Conservation (phyloP, 2,113 vertebrate species). For the Alectura lathami region DNA sequence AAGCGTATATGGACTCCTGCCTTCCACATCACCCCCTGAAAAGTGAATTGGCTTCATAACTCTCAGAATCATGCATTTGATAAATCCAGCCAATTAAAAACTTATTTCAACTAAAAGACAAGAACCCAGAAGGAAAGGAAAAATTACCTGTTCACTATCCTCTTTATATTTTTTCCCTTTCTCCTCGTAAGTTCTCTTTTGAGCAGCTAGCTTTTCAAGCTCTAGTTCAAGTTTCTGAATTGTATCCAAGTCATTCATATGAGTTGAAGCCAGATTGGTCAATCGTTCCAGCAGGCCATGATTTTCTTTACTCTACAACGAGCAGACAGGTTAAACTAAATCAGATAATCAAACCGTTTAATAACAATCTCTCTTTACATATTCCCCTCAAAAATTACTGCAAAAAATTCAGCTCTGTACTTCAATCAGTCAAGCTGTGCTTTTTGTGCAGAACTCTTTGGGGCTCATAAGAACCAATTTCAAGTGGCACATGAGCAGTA, state of each 20-base stretch:
- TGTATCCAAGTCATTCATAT: slow-evolving; percentile 77
- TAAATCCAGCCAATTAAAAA: not conserved
- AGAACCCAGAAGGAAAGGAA: not conserved
- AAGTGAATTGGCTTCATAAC: not conserved
- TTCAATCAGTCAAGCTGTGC: not conserved
- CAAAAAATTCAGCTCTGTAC: not conserved
- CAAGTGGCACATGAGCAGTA: not conserved
- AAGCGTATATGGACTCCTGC: not conserved
- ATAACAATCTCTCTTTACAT: not conserved
- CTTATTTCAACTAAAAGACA: not conserved
- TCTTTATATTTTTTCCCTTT: slow-evolving; percentile 80
- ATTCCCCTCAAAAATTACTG: not conserved
- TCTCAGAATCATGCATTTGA: not conserved
- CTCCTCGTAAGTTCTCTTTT: slow-evolving; percentile 79
- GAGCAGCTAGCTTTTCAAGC: slow-evolving; percentile 79
- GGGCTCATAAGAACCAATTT: not conserved
- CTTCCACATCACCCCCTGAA: no score
- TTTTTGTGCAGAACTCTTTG: not conserved
- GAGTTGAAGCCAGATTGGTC: slow-evolving; percentile 81
- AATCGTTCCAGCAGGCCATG: slow-evolving; percentile 88
- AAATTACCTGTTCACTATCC: slow-evolving; percentile 79
- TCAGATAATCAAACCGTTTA: not conserved
- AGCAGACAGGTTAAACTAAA: not conserved
- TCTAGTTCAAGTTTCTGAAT: slow-evolving; percentile 86
- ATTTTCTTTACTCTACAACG: slow-evolving; percentile 88